phyloP scores from a whole-genome alignment of 1,140 invertebrate genomes.

The Sipha flava region DNA sequence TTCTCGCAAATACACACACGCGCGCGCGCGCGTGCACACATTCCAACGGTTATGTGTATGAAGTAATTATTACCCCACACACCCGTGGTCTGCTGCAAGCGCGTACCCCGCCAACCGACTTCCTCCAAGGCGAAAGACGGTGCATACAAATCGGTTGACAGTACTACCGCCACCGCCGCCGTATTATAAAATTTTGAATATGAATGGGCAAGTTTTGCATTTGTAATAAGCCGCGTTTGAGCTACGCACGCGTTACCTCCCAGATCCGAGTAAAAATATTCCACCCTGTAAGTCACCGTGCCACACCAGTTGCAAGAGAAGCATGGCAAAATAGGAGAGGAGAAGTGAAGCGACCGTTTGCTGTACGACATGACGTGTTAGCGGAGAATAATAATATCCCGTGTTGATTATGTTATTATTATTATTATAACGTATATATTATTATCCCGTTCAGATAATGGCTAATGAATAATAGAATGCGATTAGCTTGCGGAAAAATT shows the following conservation, averaged over 20 bases:
- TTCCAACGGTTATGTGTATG: neutral
- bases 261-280: conserved; percentile 5
- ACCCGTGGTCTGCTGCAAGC: neutral
- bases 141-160: conserved; percentile 31
- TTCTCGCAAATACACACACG: neutral
- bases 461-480: neutral
- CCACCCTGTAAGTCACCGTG: neutral
- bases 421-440: neutral
- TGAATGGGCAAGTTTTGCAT: conserved; percentile 32
- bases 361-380: neutral
- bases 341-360: too few relatives aligned
- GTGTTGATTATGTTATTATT: conserved; percentile 23
- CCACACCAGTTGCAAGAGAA: too few relatives aligned
- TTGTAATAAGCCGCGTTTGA: conserved; percentile 14
- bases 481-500: neutral
- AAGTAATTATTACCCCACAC: conserved; percentile 26
- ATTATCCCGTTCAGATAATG: neutral
- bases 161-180: neutral
- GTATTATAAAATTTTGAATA: conserved; percentile 33
- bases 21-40: neutral
- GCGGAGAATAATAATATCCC: neutral
- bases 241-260: neutral
- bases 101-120: neutral
- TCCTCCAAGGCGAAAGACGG: conserved; percentile 20
- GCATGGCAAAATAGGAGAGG: too few relatives aligned